Percentiles rank a stretch among this genome's conserved stretches.
Evolutionary conservation across 2,113 vertebrate genomes (phyloP).

Genomic region (Trogon surrucura): DNA sequence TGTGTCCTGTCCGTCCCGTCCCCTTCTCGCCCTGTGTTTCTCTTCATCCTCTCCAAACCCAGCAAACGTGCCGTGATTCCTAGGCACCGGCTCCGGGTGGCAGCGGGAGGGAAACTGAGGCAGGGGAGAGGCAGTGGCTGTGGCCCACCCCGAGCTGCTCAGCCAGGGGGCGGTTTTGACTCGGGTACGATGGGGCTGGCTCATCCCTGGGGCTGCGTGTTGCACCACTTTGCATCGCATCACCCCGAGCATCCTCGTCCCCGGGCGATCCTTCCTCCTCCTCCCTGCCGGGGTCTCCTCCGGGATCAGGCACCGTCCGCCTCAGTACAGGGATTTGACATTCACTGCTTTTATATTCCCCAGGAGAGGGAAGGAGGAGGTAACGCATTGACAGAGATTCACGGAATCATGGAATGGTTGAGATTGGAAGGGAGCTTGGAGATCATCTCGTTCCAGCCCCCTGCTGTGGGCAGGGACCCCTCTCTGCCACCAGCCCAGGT

Average conservation of each 20-base stretch:
- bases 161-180: fast-evolving
- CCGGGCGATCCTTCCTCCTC: fast-evolving
- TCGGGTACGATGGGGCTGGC: fast-evolving
- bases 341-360: background rate
- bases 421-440: too few species aligned
- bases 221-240: background rate
- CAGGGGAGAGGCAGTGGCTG: too few species aligned
- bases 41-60: background rate
- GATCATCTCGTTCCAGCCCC: too few species aligned
- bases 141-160: background rate
- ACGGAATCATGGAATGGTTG: too few species aligned
- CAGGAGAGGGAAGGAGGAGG: background rate
- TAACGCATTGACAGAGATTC: background rate
- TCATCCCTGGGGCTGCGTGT: background rate
- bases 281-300: fast-evolving
- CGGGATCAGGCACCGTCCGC: fast-evolving
- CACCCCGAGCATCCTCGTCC: background rate
- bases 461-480: too few species aligned
- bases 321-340: background rate
- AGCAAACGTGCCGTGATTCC: fast-evolving
- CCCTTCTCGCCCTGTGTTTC: fast-evolving
- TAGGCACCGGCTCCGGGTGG: fast-evolving
- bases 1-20: fast-evolving
- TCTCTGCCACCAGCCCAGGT: too few species aligned
- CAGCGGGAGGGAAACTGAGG: background rate